These are phyloP conservation scores for Bombus sibiricus DNA, from an alignment of 1,140 invertebrate genomes.

Conservation along the genomic window DNA sequence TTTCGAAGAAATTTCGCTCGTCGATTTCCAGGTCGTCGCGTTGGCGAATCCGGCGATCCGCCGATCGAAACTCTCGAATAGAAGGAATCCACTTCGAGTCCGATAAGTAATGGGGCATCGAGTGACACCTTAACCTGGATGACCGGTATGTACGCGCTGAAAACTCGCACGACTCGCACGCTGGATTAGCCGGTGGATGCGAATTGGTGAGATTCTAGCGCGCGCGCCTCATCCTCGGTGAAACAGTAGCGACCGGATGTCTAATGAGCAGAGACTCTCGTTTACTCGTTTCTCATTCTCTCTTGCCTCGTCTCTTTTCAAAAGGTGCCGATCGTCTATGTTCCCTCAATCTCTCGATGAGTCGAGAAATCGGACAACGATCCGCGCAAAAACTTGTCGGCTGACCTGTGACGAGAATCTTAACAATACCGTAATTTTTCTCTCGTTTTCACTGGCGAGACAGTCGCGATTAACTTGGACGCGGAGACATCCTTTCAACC, in stretches of 20 bases:
- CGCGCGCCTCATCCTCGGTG: slow-evolving; percentile 73
- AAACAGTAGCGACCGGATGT: slow-evolving; percentile 61
- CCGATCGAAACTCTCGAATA: slow-evolving; percentile 46
- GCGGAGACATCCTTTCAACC: no score
- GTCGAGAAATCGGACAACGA: slow-evolving; percentile 33
- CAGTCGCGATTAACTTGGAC: neutral
- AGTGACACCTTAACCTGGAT: slow-evolving; percentile 74
- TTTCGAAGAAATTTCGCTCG: slow-evolving; percentile 49
- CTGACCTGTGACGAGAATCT: slow-evolving; percentile 19
- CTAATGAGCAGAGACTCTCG: slow-evolving; percentile 33
- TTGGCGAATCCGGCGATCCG: slow-evolving; percentile 4
- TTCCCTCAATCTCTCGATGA: slow-evolving; percentile 2
- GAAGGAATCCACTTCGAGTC: slow-evolving; percentile 42
- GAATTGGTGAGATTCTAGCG: slow-evolving; percentile 79
- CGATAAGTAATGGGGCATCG: slow-evolving; percentile 64
- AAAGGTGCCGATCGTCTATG: slow-evolving; percentile 21
- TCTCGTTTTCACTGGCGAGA: neutral
- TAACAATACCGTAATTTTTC: slow-evolving; percentile 14
- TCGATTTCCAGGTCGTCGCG: slow-evolving; percentile 54
- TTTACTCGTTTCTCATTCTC: neutral
- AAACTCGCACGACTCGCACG: slow-evolving; percentile 58
- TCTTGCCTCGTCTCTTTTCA: neutral
- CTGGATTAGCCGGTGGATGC: slow-evolving; percentile 72
- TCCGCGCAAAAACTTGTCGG: neutral
- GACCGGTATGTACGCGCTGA: slow-evolving; percentile 64